A percentile compares a stretch with the other conserved stretches of the same genome.
These are phyloP conservation scores for Gracilinanus agilis DNA, from an alignment of 2,113 vertebrate species.

Conservation along the genomic window DNA sequence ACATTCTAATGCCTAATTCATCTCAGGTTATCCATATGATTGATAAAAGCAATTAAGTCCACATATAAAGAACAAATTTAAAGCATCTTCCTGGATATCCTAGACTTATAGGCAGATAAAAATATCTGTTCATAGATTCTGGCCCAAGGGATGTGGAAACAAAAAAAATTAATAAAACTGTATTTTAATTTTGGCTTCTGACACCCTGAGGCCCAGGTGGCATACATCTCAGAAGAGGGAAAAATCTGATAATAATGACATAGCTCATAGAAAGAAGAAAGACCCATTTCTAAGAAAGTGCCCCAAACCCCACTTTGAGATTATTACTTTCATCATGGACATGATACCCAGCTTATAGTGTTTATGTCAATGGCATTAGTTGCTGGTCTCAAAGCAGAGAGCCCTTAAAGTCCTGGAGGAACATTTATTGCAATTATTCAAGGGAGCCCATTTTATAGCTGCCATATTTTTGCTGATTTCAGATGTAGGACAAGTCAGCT, in stretches of 20 bases:
- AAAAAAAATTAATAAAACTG: neutral
- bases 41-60: neutral
- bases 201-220: neutral
- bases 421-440: neutral
- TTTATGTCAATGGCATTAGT: neutral
- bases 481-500: neutral
- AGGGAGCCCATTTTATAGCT: neutral
- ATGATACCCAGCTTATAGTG: neutral
- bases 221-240: neutral
- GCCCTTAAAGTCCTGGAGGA: neutral
- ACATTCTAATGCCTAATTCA: neutral
- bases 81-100: neutral
- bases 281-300: neutral
- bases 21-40: neutral
- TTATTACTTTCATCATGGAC: neutral
- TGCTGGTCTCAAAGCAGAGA: neutral
- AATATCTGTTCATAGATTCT: neutral
- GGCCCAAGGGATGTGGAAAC: neutral
- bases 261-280: neutral
- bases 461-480: neutral
- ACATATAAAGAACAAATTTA: neutral
- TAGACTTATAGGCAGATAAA: neutral
- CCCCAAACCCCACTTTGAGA: neutral
- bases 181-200: neutral
- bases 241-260: neutral